phyloP scores from a whole-genome alignment of 2,113 vertebrate species.

The Andinoacara biseriatus region DNA sequence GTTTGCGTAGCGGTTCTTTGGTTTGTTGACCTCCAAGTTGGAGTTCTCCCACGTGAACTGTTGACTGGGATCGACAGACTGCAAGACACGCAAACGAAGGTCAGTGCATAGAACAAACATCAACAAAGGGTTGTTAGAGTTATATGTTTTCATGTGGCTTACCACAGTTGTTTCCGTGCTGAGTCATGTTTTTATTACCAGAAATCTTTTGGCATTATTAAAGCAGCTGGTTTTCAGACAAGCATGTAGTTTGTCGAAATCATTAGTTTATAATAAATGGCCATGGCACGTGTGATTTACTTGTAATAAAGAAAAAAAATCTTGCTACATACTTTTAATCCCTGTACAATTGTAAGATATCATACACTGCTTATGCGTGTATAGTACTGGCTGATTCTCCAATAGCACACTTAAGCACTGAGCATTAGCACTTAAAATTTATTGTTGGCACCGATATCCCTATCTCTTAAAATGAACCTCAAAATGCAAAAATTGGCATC shows the following conservation, averaged over 20 bases:
- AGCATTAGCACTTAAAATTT: slow-evolving; percentile 3
- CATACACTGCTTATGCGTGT: not conserved
- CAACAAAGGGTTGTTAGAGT: not conserved
- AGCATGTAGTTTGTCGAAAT: slow-evolving; percentile 1
- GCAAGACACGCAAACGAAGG: slow-evolving; percentile 58
- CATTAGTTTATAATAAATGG: slow-evolving; percentile 3
- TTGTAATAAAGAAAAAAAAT: not conserved
- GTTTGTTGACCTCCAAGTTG: slow-evolving; percentile 98
- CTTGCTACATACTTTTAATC: slow-evolving; percentile 1
- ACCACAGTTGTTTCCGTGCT: not conserved
- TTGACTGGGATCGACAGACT: slow-evolving; percentile 97
- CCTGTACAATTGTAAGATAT: not conserved
- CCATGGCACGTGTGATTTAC: not conserved
- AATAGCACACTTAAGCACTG: not conserved
- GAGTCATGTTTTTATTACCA: slow-evolving; percentile 5
- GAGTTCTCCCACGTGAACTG: slow-evolving; percentile 99
- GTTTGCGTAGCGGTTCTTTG: slow-evolving; percentile 99
- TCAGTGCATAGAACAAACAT: slow-evolving; percentile 16
- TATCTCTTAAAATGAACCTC: not conserved
- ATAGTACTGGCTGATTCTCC: not conserved
- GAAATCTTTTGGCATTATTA: slow-evolving; percentile 3
- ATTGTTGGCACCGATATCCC: not conserved
- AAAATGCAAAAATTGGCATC: slow-evolving; percentile 2
- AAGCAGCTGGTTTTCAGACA: slow-evolving; percentile 8
- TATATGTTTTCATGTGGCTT: not conserved